Base-by-base conservation (phyloP, 2,113 vertebrate genomes). In the Oenanthe melanoleuca region DNA sequence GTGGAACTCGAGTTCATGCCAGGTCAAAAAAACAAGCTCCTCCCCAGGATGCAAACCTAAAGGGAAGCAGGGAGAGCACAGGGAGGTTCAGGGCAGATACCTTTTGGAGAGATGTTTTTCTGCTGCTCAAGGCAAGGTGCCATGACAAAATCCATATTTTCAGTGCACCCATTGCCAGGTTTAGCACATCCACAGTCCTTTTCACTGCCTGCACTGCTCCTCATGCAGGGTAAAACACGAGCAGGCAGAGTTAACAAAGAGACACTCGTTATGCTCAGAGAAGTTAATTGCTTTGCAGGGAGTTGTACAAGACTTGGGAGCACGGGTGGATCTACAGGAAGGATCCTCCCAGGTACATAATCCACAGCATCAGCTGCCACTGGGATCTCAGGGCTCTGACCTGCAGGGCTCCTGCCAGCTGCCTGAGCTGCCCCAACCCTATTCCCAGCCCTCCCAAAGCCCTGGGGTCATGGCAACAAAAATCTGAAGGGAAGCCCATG, bases 401-500 rank as follows among this genome's bases (percentile, higher is more conserved):
- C 50, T 12, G 4, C 26, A 69, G 67, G 81, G 50, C 61, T 79
- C 71, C 67, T 44, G 20, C 40, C 63, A 75, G 33, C 50, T 73
- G 49, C 64, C 69, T 26, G n/a, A 5, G 4, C 37, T 63, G 61
- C 22, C 52, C 34, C 1, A 2, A 11, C 33, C 13, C 23, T 67
- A 19, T 38, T 40, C 9, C 18, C 60, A 77, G 33, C 45, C 33
- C 28, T 75, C 38, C 21, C 63, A 66, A 21, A 60, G 12, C 28
- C 13, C 49, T 4, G 3, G 45, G 19, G 14, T 38, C 24, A 12
- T 1, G 20, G 26, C 50, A 69, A 14, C 59, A 78, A 64, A 37
- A 1, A 1, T 1, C 72, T 42, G n/a, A 71, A 33, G 26, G 56
- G 69, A 6, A 81, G 21, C 37, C 45, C 60, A 0, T 0, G 2